Evolutionary conservation across 2,113 vertebrate genomes (phyloP), one percentile per base, ranked within the genome.

Genomic region (Tringa solitaria): DNA sequence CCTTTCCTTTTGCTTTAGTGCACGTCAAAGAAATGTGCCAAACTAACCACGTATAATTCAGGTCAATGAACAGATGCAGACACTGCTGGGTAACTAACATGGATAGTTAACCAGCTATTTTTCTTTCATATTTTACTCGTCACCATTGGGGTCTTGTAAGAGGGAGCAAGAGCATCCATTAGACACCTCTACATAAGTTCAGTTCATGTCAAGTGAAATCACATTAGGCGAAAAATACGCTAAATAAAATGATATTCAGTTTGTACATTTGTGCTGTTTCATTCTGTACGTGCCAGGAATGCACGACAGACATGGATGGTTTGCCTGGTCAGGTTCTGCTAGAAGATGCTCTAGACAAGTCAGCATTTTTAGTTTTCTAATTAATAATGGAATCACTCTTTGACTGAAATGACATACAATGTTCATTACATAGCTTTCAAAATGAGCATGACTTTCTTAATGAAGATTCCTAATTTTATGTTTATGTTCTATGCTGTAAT

Each of bases 301-400:
- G 8, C 33, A 39, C 0, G 4, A 12, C 28, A 73, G 54, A 30
- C 32, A 76, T 0, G 2, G 51, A 27, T 1, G 0, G 0, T 6
- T 61, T 6, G 4, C 33, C 32, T 27, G 16, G n/a, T 13, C 18
- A 53, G 3, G 24, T 24, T 35, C 54, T 75, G 33, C 35, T 48
- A 67, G 30, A 83, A 86, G 9, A 10, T 37, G 27, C 37, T 70
- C 43, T 37, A 43, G 12, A 48, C 28, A 65, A 59, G 30, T 28
- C 43, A 60, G 21, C 59, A 14, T 41, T 69, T 63, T 50, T 26
- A 51, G 10, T 56, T 86, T 64, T 37, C 75, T 69, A 10, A 17
- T 69, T 20, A 51, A 46, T 61, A 65, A 51, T 2, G 24, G 11
- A 59, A 89, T 46, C 21, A 33, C 0, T 0, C 33, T 73, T 77